Evolutionary conservation across 2,797 vertebrate genomes (phyloP), one percentile per base, ranked within the genome.

Genomic region (Melanogrammus aeglefinus): DNA sequence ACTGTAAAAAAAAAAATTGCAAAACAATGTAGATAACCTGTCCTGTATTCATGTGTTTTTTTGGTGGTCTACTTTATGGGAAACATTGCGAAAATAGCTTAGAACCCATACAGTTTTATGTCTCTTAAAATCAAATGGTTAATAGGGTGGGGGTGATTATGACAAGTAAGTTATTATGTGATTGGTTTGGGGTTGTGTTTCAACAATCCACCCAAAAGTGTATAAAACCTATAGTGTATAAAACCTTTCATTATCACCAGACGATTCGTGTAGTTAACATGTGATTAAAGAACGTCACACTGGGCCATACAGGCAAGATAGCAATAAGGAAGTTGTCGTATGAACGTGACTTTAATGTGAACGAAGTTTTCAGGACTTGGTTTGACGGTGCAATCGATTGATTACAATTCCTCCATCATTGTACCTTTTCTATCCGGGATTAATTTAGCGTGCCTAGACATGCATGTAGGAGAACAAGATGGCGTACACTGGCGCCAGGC

Each of bases 381-480:
- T 88, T 91, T 91, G 90, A 94, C 93, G 71, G 87, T 92, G 90
- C 90, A 82, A 86, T 80, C 71, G 84, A 93, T 95, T 94, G 95
- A 95, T 94, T 95, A 89, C 87, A 88, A 92, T 88, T 87, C 93
- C 94, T 95, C 89, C 82, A 93, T 94, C 93, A 91, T 91, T 83
- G 88, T 12, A 83, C 83, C 85, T 87, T 85, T 78, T 84, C 85
- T 92, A 92, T 95, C 95, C 84, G 94, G 94, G 95, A 95, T 95
- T 91, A 95, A 95, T 92, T 95, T 90, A 94, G 91, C 89, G 83
- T 94, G 94, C 89, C 95, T 95, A 84, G 78, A 83, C 88, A 75
- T 84, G 79, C 80, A 74, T 78, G 80, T 27, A 74, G 75, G 79
- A 75, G 36, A 78, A 84, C 90, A 95, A 95, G 87, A 95, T 94